A percentile compares a stretch with the other conserved stretches of the same genome.
phyloP scores from a whole-genome alignment of 2,113 vertebrate genomes.

The Lota lota region DNA sequence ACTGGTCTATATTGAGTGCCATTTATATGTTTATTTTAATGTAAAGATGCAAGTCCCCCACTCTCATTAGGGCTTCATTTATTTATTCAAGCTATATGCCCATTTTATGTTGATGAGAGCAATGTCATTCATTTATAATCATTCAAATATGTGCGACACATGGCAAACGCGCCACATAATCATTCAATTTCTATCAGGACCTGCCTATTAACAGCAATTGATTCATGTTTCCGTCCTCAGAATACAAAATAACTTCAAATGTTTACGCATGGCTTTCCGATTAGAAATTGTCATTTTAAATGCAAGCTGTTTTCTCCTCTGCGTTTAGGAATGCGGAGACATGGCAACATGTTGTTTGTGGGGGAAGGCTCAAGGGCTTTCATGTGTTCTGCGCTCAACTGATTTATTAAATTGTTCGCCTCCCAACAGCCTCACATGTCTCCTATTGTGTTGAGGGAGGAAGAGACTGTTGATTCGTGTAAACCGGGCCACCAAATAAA shows the following conservation, averaged over 20 bases:
- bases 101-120: constrained; percentile 44
- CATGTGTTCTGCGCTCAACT: constrained; percentile 44
- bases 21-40: constrained; percentile 1
- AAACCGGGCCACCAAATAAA: constrained; percentile 39
- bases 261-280: constrained; percentile 13
- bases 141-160: constrained; percentile 39
- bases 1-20: neutral
- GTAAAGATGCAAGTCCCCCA: constrained; percentile 29
- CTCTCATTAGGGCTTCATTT: constrained; percentile 40
- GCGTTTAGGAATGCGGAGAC: constrained; percentile 35
- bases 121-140: constrained; percentile 48
- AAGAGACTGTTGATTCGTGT: constrained; percentile 46
- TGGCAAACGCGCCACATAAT: constrained; percentile 16
- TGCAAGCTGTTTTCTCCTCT: constrained; percentile 41
- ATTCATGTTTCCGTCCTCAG: constrained; percentile 3
- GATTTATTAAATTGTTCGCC: constrained; percentile 69
- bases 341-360: constrained; percentile 45
- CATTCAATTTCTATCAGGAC: constrained; percentile 40
- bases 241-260: constrained; percentile 23
- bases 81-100: constrained; percentile 47
- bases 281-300: constrained; percentile 32
- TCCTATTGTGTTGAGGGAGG: constrained; percentile 38
- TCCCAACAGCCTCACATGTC: constrained; percentile 58
- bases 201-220: constrained; percentile 16
- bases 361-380: constrained; percentile 47